Conservation (phyloP, 2,113 vertebrate genomes). For the Phainopepla nitens region DNA sequence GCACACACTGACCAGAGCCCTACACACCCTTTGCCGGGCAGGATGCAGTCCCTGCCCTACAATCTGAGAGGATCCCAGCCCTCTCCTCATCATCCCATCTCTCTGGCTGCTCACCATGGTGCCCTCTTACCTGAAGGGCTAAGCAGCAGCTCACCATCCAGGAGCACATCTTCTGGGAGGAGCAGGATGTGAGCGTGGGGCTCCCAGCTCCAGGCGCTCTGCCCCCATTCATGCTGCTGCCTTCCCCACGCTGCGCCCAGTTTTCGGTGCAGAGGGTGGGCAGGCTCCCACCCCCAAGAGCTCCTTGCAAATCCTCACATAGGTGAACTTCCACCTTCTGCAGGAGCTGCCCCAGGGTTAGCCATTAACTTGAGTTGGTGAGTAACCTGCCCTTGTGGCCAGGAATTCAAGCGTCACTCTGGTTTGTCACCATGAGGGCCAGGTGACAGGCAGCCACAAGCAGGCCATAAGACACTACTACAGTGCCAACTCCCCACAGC, state of each 20-base stretch:
- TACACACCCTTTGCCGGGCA: background rate
- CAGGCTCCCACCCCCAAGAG: background rate
- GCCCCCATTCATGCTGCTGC: slow-evolving; percentile 44
- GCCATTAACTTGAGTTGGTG: slow-evolving; percentile 66
- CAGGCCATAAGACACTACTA: background rate
- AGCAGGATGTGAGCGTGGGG: background rate
- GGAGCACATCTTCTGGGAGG: background rate
- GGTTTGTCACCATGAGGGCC: background rate
- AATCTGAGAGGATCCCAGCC: background rate
- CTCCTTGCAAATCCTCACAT: background rate
- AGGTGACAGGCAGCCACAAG: background rate
- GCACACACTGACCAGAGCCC: background rate
- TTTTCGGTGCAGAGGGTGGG: background rate
- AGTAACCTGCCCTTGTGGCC: slow-evolving; percentile 21
- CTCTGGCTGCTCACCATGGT: fast-evolving
- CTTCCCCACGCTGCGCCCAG: background rate
- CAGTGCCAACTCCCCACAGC: background rate
- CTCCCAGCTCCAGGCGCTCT: background rate
- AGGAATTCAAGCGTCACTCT: slow-evolving; percentile 7
- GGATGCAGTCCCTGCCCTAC: background rate
- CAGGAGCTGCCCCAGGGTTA: slow-evolving; percentile 25
- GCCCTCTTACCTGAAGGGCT: slow-evolving; percentile 71
- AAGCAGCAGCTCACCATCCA: slow-evolving; percentile 69
- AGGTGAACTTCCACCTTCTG: slow-evolving; percentile 60
- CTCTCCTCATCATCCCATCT: background rate